Base-by-base conservation (phyloP, 2,888 invertebrate genomes). In the Exephanes ischioxanthus region DNA sequence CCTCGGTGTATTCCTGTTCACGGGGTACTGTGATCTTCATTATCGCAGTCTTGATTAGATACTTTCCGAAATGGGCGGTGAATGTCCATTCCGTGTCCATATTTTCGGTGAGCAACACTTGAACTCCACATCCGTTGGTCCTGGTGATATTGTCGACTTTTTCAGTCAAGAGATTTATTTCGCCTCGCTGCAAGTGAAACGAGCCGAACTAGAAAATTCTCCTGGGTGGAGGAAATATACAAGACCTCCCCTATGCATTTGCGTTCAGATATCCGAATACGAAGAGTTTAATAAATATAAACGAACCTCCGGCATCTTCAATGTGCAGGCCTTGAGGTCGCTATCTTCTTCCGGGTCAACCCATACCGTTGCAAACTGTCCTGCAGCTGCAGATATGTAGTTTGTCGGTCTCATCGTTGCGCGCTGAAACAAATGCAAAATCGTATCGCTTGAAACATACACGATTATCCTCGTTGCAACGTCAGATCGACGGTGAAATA, bases 61-160 rank as follows among this genome's bases (percentile, higher is more conserved):
- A 41, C 41, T 83, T n/a, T 26, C 80, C 80, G n/a, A 85, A 5
- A 53, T 68, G 61, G 67, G 63, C 48, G 6, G 14, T n/a, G 14
- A 88, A 16, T 16, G 19, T 61, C 90, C 89, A 91, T 26, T 30
- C 26, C 26, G 87, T 86, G 7, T 22, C 9, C 19, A 77, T 68
- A 37, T 45, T 76, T 3, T 19, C 5, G 30, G 85, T 84, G 3
- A 83, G 71, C n/a, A 76, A 75, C 45, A 90, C 85, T 73, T 87
- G 83, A 3, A 89, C 87, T 7, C 90, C 90, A 37, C 91, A 91
- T 61, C 80, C 61, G 14, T 81, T 84, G 30, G 86, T 86, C 53
- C 80, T 83, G 53, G 81, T 72, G 19, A 89, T 33, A 55, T 83
- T 51, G 3, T 75, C 53, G 3, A 22, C 7, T 2, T 33, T 22